These are phyloP conservation scores for Clitarchus hookeri DNA, from an alignment of 2,888 invertebrate species.

Conservation along the genomic window DNA sequence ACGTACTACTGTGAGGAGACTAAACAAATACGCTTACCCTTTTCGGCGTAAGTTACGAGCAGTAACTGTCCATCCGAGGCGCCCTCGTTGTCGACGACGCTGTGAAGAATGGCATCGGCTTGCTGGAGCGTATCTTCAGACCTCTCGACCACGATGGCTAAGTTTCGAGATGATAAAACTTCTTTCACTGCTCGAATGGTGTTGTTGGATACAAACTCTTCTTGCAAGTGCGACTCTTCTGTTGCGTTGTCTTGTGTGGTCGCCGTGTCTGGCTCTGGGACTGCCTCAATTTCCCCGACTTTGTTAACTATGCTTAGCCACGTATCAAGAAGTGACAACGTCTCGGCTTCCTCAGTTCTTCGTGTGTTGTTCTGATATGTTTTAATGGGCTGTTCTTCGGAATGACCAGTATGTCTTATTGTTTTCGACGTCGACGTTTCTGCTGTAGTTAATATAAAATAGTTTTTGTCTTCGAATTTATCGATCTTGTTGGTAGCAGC, in stretches of 20 bases:
- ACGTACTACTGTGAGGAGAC: neutral
- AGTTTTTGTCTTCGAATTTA: neutral
- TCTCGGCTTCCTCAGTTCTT: neutral
- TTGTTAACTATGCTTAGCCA: neutral
- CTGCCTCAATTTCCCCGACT: no score
- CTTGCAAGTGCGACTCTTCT: slow-evolving; percentile 52
- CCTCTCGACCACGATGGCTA: slow-evolving; percentile 16
- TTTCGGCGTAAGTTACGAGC: neutral
- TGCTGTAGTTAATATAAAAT: neutral
- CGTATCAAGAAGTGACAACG: neutral
- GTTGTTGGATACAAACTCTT: slow-evolving; percentile 49
- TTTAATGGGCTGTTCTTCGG: neutral
- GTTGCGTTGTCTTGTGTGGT: slow-evolving; percentile 49
- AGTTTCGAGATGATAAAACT: slow-evolving; percentile 52
- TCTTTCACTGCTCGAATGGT: neutral
- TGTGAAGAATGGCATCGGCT: neutral
- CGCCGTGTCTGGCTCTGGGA: no score
- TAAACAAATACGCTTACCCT: neutral
- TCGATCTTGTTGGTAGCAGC: neutral
- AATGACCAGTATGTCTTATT: neutral
- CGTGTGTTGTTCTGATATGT: neutral
- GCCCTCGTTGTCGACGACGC: neutral
- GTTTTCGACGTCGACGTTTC: neutral
- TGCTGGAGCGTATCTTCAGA: neutral
- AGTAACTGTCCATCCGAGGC: neutral